Percentiles rank a stretch among this genome's conserved stretches.
Conservation (phyloP, 2,797 vertebrate species). For the Antrozous pallidus region DNA sequence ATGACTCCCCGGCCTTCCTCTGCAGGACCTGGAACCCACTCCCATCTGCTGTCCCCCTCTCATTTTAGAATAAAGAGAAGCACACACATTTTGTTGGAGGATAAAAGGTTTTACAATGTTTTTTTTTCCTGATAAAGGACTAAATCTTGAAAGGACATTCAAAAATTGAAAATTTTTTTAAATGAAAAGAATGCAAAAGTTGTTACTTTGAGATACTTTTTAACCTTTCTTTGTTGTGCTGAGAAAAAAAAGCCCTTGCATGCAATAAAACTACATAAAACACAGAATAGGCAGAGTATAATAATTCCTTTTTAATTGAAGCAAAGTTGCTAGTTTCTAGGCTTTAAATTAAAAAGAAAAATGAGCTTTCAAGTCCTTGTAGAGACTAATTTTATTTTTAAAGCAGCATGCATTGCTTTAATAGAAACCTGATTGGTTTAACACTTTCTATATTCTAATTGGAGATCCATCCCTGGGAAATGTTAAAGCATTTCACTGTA, state of each 20-base stretch:
- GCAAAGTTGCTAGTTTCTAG: neutral
- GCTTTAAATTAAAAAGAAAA: slow-evolving; percentile 41
- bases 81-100: neutral
- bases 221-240: neutral
- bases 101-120: neutral
- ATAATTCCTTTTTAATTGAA: slow-evolving; percentile 25
- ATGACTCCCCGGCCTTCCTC: neutral
- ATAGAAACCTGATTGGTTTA: neutral
- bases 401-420: slow-evolving; percentile 39
- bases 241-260: neutral
- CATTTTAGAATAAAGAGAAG: neutral
- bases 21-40: neutral
- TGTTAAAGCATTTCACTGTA: slow-evolving; percentile 24
- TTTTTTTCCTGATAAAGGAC: neutral
- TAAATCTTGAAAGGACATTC: neutral
- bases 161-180: neutral
- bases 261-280: neutral
- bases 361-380: neutral
- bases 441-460: slow-evolving; percentile 43
- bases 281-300: neutral
- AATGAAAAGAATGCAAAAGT: neutral
- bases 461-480: slow-evolving; percentile 45
- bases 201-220: neutral
- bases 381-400: slow-evolving; percentile 51
- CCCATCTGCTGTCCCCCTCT: neutral